These are phyloP conservation scores for Drosophila sechellia DNA, from an alignment of 1,140 invertebrate genomes.

Conservation along the genomic window DNA sequence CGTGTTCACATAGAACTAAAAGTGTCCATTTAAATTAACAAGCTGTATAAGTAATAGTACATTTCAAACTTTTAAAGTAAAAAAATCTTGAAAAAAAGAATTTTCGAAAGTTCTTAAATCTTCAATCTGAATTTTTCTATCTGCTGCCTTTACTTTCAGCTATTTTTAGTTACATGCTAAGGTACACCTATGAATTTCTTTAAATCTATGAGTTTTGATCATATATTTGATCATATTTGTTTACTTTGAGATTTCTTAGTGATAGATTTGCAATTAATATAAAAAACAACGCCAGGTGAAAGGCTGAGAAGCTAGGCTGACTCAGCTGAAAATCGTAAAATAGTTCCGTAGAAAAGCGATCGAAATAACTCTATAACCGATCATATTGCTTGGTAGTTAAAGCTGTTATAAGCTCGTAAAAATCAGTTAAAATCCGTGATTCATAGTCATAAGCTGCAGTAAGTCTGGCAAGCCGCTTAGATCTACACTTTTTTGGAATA, in stretches of 20 bases:
- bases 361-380: conserved; percentile 6
- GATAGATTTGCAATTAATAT: background rate
- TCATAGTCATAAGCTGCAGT: conserved; percentile 32
- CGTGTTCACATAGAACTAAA: conserved; percentile 15
- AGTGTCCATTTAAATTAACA: background rate
- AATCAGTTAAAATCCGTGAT: conserved; percentile 45
- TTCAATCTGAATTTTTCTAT: no score
- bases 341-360: conserved; percentile 30
- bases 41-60: no score
- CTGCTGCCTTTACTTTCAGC: no score
- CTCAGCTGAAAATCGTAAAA: conserved; percentile 19
- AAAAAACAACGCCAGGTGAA: background rate
- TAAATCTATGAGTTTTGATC: no score
- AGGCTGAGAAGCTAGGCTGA: conserved; percentile 12
- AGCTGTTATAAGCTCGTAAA: conserved; percentile 52
- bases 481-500: conserved; percentile 14
- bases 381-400: conserved; percentile 18
- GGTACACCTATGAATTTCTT: no score
- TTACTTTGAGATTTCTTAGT: background rate
- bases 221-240: no score
- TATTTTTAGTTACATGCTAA: no score
- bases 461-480: conserved; percentile 21
- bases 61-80: no score
- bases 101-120: background rate
- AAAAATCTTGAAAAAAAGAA: background rate